Conservation (phyloP, 2,797 vertebrate species). For the Chromobotia macracanthus region DNA sequence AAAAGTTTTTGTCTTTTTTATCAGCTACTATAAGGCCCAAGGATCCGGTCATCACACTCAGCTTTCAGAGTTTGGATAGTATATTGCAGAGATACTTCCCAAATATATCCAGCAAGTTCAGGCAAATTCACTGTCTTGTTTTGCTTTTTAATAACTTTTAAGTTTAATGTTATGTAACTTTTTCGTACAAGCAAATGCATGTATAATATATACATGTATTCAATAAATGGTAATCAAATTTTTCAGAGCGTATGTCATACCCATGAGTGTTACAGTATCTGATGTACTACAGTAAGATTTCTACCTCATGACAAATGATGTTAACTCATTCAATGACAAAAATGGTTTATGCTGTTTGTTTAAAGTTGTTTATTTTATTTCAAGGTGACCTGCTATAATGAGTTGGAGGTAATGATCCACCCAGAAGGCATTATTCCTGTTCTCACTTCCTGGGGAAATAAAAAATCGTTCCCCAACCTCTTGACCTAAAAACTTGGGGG, state of each 20-base stretch:
- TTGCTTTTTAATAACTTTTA: neutral
- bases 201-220: too few relatives aligned
- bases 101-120: constrained; percentile 95
- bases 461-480: too few relatives aligned
- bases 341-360: neutral
- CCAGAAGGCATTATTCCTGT: constrained; percentile 91
- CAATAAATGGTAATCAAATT: too few relatives aligned
- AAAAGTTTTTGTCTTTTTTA: constrained; percentile 31
- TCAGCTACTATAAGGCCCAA: constrained; percentile 87
- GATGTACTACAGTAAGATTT: neutral
- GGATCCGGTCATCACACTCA: constrained; percentile 84
- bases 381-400: constrained; percentile 88
- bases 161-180: too few relatives aligned
- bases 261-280: too few relatives aligned
- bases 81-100: constrained; percentile 92
- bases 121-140: constrained; percentile 70
- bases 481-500: too few relatives aligned
- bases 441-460: too few relatives aligned
- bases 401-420: constrained; percentile 94
- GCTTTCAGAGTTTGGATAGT: constrained; percentile 90
- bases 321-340: neutral
- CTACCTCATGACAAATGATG: neutral
- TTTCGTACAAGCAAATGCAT: too few relatives aligned
- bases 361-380: neutral
- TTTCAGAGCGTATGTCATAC: too few relatives aligned